A percentile compares a stretch with the other conserved stretches of the same genome.
Conservation (phyloP, 2,888 invertebrate species). For the Lasius platythorax region DNA sequence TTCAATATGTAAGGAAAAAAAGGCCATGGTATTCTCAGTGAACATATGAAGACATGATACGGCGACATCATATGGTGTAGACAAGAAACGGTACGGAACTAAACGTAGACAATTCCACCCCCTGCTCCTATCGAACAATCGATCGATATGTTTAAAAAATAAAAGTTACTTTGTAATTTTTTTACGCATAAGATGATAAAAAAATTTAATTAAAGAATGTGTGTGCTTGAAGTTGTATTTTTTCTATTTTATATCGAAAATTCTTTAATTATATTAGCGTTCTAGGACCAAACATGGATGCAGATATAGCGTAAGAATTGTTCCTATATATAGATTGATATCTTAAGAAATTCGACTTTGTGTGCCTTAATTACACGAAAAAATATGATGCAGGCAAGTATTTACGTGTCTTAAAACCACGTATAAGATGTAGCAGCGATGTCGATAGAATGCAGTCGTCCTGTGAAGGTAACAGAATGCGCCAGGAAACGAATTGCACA, state of each 20-base stretch:
- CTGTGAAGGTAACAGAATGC: slow-evolving; percentile 65
- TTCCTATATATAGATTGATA: not conserved
- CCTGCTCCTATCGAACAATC: too few species aligned
- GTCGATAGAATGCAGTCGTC: slow-evolving; percentile 71
- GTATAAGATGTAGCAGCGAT: slow-evolving; percentile 59
- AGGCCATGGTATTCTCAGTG: too few species aligned
- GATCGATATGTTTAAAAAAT: not conserved
- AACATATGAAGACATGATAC: too few species aligned
- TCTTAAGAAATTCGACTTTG: not conserved
- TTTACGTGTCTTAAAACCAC: not conserved
- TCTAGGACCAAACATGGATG: not conserved
- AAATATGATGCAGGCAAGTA: not conserved
- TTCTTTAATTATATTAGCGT: not conserved
- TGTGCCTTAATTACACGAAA: not conserved
- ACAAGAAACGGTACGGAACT: too few species aligned
- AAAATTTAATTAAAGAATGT: too few species aligned
- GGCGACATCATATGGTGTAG: too few species aligned
- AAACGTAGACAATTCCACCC: too few species aligned
- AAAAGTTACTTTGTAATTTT: not conserved
- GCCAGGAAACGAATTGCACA: slow-evolving; percentile 70
- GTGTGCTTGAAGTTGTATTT: too few species aligned
- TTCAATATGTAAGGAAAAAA: too few species aligned
- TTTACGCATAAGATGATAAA: not conserved
- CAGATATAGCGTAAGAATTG: not conserved
- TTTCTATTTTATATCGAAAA: too few species aligned